phyloP scores from a whole-genome alignment of 2,888 invertebrate species.

The Corbicula japonica region DNA sequence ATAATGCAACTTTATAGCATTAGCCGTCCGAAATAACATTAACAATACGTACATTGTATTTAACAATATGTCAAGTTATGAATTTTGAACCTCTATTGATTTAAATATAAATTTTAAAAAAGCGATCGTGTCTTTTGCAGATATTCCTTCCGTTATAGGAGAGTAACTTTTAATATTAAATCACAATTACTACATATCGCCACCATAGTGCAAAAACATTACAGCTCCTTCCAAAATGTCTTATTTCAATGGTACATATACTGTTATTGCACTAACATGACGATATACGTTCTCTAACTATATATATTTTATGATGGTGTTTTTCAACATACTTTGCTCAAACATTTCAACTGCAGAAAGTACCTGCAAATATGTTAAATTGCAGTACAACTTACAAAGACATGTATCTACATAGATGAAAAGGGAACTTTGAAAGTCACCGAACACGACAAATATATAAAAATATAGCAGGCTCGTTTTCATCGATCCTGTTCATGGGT shows the following conservation, averaged over 20 bases:
- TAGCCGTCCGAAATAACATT: no score
- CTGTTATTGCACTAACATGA: no score
- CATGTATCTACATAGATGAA: background rate
- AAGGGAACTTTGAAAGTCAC: background rate
- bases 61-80: no score
- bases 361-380: slow-evolving; percentile 2
- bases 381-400: background rate
- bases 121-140: no score
- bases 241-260: no score
- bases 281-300: background rate
- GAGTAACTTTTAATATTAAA: background rate
- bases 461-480: no score
- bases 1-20: no score
- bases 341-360: background rate
- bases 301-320: background rate
- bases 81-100: no score
- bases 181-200: background rate
- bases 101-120: no score
- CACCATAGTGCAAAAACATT: background rate
- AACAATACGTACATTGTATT: no score
- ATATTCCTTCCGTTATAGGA: background rate
- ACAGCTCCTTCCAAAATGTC: no score
- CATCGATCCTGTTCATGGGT: background rate
- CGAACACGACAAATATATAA: no score
- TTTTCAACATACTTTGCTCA: slow-evolving; percentile 14